Conservation (phyloP, 2,797 vertebrate species). For the Orestias chungarensis region DNA sequence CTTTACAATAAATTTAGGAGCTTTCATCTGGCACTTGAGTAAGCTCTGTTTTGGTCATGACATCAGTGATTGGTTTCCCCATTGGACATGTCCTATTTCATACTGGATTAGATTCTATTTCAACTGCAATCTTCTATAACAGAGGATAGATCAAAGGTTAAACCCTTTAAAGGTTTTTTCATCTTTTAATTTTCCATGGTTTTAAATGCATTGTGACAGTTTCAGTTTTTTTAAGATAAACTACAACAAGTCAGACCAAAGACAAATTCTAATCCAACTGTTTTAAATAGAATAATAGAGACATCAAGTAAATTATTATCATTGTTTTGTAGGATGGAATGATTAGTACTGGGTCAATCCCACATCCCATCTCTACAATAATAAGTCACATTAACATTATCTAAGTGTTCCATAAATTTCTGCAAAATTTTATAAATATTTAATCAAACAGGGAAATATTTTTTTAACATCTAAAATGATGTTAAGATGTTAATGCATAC, state of each 20-base stretch:
- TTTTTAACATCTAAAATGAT: neutral
- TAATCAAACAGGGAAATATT: neutral
- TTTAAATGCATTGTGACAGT: conserved; percentile 54
- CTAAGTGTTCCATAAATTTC: neutral
- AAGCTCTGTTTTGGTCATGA: conserved; percentile 47
- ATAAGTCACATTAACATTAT: neutral
- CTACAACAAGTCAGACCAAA: conserved; percentile 25
- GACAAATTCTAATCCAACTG: conserved; percentile 38
- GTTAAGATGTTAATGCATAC: neutral
- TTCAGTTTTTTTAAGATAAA: conserved; percentile 43
- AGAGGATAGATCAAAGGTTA: conserved; percentile 58
- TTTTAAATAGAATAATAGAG: conserved; percentile 41
- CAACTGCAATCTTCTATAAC: conserved; percentile 48
- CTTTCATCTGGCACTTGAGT: conserved; percentile 75
- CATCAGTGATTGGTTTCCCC: conserved; percentile 69
- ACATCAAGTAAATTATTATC: conserved; percentile 26
- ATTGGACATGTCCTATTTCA: conserved; percentile 72
- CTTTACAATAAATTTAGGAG: conserved; percentile 71
- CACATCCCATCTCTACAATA: neutral
- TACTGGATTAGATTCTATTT: conserved; percentile 77
- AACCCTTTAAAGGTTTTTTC: conserved; percentile 59
- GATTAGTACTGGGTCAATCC: neutral
- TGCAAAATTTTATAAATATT: neutral
- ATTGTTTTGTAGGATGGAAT: conserved; percentile 1
- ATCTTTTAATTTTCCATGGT: conserved; percentile 49